A percentile compares a stretch with the other conserved stretches of the same genome.
These are phyloP conservation scores for Saguinus imperator DNA, from an alignment of 2,113 vertebrate genomes.

Conservation along the genomic window DNA sequence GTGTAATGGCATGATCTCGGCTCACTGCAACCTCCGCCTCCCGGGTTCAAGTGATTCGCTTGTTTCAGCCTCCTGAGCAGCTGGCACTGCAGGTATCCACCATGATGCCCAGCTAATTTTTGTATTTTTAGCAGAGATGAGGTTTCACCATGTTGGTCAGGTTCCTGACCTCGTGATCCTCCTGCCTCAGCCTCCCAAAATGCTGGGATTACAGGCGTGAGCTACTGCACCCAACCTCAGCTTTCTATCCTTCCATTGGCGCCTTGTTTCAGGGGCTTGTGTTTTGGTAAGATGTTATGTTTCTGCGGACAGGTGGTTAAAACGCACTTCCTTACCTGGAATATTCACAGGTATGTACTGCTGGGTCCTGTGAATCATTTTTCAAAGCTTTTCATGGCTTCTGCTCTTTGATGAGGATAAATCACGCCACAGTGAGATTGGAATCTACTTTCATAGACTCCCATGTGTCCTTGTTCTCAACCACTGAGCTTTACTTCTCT, in stretches of 20 bases:
- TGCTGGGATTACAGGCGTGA: no score
- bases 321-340: neutral
- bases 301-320: conserved; percentile 1
- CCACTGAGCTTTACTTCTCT: conserved; percentile 49
- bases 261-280: neutral
- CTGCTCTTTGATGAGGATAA: conserved; percentile 63
- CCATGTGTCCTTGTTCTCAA: conserved; percentile 21
- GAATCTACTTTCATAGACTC: conserved; percentile 49
- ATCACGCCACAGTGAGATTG: conserved; percentile 43
- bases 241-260: neutral
- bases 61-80: no score
- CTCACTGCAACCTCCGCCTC: no score
- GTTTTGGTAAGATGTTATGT: neutral
- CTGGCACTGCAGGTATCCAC: no score
- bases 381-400: conserved; percentile 47
- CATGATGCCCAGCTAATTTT: no score
- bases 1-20: no score
- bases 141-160: no score
- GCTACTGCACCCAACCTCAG: no score
- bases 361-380: conserved; percentile 19
- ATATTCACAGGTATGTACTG: neutral
- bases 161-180: no score
- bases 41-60: no score
- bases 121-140: no score
- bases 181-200: no score